Percentiles rank a stretch among this genome's conserved stretches.
Conservation (phyloP, 2,888 invertebrate species). For the Zaprionus obscuricornis region DNA sequence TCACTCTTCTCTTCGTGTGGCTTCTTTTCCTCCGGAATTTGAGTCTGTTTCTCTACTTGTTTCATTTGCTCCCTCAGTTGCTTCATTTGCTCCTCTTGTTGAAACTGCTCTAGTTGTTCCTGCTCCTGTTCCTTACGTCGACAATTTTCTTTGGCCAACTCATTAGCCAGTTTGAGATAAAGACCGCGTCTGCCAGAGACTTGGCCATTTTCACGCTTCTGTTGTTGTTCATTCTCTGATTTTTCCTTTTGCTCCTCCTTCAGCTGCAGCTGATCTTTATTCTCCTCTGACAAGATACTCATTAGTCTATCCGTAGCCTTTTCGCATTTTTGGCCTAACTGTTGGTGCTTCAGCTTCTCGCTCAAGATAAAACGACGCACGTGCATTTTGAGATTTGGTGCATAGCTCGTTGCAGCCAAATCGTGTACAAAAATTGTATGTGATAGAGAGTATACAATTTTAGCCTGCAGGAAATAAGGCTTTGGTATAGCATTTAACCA, state of each 20-base stretch:
- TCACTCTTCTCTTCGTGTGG: not conserved
- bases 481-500: conserved; percentile 26
- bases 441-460: conserved; percentile 23
- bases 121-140: not conserved
- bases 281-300: conserved; percentile 22
- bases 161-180: conserved; percentile 25
- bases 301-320: conserved; percentile 7
- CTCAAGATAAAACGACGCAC: conserved; percentile 25
- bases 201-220: not conserved
- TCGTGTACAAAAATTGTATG: conserved; percentile 49
- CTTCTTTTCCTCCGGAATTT: not conserved
- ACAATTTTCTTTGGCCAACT: conserved; percentile 25
- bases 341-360: not conserved
- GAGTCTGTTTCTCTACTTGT: too few relatives aligned
- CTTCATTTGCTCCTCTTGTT: not conserved
- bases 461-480: conserved; percentile 53
- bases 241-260: not conserved
- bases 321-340: conserved; percentile 39
- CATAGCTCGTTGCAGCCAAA: conserved; percentile 36
- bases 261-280: not conserved
- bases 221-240: not conserved
- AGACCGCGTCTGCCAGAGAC: not conserved
- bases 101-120: not conserved
- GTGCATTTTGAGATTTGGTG: conserved; percentile 20
- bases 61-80: not conserved